Percentiles rank a stretch among this genome's conserved stretches.
These are phyloP conservation scores for Homalodisca vitripennis DNA, from an alignment of 1,140 invertebrate genomes.

Conservation along the genomic window DNA sequence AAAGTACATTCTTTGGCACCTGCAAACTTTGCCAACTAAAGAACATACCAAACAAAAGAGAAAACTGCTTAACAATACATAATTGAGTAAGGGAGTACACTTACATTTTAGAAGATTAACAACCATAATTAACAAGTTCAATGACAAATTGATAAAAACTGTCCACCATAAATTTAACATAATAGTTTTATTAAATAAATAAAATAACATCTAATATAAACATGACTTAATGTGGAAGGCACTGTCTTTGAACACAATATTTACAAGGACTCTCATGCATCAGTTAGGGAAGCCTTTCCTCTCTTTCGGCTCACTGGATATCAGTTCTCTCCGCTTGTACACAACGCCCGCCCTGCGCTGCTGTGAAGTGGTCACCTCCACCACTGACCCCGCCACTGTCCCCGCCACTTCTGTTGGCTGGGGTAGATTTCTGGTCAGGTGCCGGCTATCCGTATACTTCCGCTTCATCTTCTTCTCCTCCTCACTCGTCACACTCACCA, in stretches of 20 bases:
- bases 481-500: slow-evolving; percentile 7
- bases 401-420: slow-evolving; percentile 42
- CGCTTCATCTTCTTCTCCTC: slow-evolving; percentile 58
- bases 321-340: slow-evolving; percentile 78
- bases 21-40: background rate
- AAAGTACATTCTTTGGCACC: no score
- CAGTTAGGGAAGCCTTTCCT: slow-evolving; percentile 23
- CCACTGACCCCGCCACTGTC: slow-evolving; percentile 31
- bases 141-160: no score
- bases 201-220: slow-evolving; percentile 27
- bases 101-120: no score
- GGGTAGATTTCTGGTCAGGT: slow-evolving; percentile 57
- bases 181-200: slow-evolving; percentile 18
- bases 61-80: no score
- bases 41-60: background rate
- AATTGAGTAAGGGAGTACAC: no score
- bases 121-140: no score
- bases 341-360: slow-evolving; percentile 44
- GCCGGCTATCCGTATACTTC: slow-evolving; percentile 60
- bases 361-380: slow-evolving; percentile 33
- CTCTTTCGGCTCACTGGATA: slow-evolving; percentile 66
- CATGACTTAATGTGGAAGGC: slow-evolving; percentile 1
- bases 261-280: no score
- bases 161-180: no score
- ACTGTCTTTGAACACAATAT: slow-evolving; percentile 18